phyloP scores from a whole-genome alignment of 2,797 vertebrate species.

The Galaxias olidus region DNA sequence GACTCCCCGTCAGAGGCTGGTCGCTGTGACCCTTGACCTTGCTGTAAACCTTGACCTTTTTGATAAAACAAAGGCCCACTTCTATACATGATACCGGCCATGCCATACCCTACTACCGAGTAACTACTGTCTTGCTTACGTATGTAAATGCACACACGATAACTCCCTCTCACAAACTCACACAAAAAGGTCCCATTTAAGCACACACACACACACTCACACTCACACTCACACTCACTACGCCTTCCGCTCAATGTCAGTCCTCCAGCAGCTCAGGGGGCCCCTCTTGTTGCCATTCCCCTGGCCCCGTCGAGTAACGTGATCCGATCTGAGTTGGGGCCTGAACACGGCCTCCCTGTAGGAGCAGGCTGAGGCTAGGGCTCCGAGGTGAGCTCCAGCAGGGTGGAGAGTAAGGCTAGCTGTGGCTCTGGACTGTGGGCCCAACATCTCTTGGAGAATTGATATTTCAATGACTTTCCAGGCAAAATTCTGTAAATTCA shows the following conservation, averaged over 20 bases:
- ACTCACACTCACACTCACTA: neutral
- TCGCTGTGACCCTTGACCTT: conserved; percentile 44
- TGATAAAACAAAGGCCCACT: too few relatives aligned
- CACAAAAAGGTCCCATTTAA: neutral
- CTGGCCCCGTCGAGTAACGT: conserved; percentile 55
- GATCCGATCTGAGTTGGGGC: conserved; percentile 53
- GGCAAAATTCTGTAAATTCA: too few relatives aligned
- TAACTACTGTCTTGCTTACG: conserved; percentile 35
- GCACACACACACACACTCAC: conserved; percentile 11
- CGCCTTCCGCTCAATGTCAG: conserved; percentile 40
- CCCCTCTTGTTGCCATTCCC: conserved; percentile 30
- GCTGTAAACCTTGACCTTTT: conserved; percentile 8
- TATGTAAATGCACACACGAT: neutral
- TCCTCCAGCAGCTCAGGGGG: conserved; percentile 29
- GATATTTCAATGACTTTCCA: too few relatives aligned
- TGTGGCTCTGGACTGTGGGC: too few relatives aligned
- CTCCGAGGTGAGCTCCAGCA: too few relatives aligned
- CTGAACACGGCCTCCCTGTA: conserved; percentile 39
- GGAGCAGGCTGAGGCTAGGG: conserved; percentile 14
- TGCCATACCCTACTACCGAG: neutral
- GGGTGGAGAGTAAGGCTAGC: too few relatives aligned
- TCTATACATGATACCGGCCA: too few relatives aligned
- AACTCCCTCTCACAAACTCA: neutral
- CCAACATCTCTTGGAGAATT: too few relatives aligned
- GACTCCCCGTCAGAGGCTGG: conserved; percentile 30